Conservation (phyloP, 2,888 invertebrate genomes). For the Panzeria rudis region DNA sequence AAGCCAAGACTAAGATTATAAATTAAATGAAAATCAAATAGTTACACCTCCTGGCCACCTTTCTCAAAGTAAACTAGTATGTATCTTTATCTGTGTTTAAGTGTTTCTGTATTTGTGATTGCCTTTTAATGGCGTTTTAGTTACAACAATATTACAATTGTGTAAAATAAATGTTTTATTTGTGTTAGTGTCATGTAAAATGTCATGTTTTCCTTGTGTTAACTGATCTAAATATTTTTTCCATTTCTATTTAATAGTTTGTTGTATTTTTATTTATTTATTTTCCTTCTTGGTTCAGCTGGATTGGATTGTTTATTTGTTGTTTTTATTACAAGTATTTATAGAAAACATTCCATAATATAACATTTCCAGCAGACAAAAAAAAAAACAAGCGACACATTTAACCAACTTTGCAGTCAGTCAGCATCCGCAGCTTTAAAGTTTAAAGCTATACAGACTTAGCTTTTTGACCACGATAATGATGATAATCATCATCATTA, state of each 20-base stretch:
- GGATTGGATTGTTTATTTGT: slow-evolving; percentile 36
- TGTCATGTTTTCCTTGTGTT: slow-evolving; percentile 81
- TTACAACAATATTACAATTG: slow-evolving; percentile 64
- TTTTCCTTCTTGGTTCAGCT: slow-evolving; percentile 21
- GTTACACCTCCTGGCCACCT: slow-evolving; percentile 58
- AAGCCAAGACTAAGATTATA: slow-evolving; percentile 32
- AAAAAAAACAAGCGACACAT: slow-evolving; percentile 19
- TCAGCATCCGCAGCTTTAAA: slow-evolving; percentile 28
- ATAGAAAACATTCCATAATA: slow-evolving; percentile 69
- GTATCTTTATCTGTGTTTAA: neutral
- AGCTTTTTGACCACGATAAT: slow-evolving; percentile 68
- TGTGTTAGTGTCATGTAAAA: slow-evolving; percentile 76
- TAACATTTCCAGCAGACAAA: slow-evolving; percentile 44
- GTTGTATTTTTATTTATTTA: slow-evolving; percentile 15
- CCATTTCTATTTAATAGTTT: slow-evolving; percentile 76
- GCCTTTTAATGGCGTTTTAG: slow-evolving; percentile 62
- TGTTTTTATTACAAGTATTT: slow-evolving; percentile 52
- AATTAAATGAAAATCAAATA: slow-evolving; percentile 53
- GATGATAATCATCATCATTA: slow-evolving; percentile 56
- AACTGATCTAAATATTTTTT: slow-evolving; percentile 80
- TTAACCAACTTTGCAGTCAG: slow-evolving; percentile 39
- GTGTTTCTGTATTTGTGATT: neutral
- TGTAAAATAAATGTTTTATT: slow-evolving; percentile 72
- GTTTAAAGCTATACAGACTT: slow-evolving; percentile 10
- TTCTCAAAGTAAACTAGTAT: neutral